These are phyloP conservation scores for Chirona hameri DNA, from an alignment of 2,888 invertebrate genomes.

Conservation along the genomic window DNA sequence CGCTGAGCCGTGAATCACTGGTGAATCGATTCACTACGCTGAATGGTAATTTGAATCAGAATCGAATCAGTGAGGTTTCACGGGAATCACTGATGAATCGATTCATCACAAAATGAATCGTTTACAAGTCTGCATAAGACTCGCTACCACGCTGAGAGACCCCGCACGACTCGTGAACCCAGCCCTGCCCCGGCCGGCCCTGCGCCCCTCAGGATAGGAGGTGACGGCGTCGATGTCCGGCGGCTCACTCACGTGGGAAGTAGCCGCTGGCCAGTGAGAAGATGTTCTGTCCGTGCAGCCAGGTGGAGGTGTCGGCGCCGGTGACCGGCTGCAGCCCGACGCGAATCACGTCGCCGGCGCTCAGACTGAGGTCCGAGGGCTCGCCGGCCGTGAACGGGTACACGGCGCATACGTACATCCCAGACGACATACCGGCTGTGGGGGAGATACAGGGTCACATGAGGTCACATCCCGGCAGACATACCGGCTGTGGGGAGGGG, in stretches of 20 bases:
- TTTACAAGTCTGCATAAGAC: too few relatives aligned
- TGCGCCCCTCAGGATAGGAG: too few relatives aligned
- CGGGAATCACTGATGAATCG: too few relatives aligned
- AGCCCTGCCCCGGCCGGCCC: too few relatives aligned
- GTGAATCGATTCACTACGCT: too few relatives aligned
- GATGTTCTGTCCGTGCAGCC: background rate
- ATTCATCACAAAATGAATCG: too few relatives aligned
- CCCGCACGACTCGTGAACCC: too few relatives aligned
- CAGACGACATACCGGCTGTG: background rate
- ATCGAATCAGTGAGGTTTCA: too few relatives aligned
- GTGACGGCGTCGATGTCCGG: background rate
- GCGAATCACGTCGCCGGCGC: background rate
- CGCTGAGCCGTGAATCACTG: too few relatives aligned
- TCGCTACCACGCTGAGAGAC: too few relatives aligned
- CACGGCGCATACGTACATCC: background rate
- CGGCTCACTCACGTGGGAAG: background rate
- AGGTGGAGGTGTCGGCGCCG: background rate
- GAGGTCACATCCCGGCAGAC: background rate
- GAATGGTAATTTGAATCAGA: too few relatives aligned
- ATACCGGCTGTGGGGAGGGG: too few relatives aligned
- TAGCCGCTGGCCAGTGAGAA: conserved; percentile 4
- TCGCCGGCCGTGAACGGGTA: conserved; percentile 4
- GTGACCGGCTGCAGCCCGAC: background rate
- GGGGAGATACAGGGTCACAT: background rate
- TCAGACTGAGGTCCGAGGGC: background rate